Evolutionary conservation across 2,888 invertebrate species (phyloP), one percentile per base, ranked within the genome.

Genomic region (Eustalomyia histrio): DNA sequence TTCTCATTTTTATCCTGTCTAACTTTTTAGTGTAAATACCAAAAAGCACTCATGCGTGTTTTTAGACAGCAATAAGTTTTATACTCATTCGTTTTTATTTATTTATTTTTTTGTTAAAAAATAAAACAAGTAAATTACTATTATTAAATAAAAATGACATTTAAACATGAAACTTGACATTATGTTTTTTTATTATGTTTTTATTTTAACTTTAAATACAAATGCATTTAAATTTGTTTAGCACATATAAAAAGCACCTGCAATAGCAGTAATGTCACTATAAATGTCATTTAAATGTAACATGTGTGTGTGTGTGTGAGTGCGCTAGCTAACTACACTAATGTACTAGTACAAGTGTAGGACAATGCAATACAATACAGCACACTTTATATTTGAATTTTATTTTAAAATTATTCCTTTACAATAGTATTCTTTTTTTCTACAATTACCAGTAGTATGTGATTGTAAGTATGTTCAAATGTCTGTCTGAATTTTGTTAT

Each of bases 61-160:
- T 47, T 76, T 58, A 73, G 24, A 52, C 55, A 61, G 67, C 12
- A 47, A 6, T 47, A 47, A 47, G n/a, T 47, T 47, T 47, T 47
- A 1, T n/a, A 3, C 39, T 39, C 12, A 29, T 39, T 39, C 4
- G 39, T 39, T 39, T 39, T 7, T 39, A 12, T 39, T 39, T 39
- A 1, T 39, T 47, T 43, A 14, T 1, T 43, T 18, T 52, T 43
- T 33, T n/a, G 16, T 50, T 53, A 61, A 29, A 47, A 24, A 58
- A 72, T 57, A 50, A 73, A 69, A 73, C 52, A 73, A 74, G 65
- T 71, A 58, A 83, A 82, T 83, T 83, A 76, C 74, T 64, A 80
- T 80, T 78, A 83, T 76, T 81, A 83, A 81, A 80, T 76, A 75
- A 75, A 82, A 83, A 83, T 83, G 78, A 61, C 83, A 83, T 83